A percentile compares a stretch with the other conserved stretches of the same genome.
phyloP scores from a whole-genome alignment of 2,113 vertebrate species.

The Podarcis raffonei region DNA sequence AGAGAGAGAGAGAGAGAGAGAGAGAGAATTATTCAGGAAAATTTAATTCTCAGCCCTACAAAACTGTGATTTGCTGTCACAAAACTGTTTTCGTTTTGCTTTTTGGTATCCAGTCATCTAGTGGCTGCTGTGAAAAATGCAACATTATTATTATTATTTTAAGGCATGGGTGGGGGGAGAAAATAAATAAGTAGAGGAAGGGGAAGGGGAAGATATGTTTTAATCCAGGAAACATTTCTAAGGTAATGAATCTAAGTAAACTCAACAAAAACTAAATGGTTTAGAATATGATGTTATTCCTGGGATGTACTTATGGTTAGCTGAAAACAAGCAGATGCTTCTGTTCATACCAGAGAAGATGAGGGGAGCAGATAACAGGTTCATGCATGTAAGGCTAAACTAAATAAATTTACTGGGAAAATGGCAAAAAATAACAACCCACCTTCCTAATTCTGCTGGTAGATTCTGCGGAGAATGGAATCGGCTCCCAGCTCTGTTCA shows the following conservation, averaged over 20 bases:
- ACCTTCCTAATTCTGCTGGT: not conserved
- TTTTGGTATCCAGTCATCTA: constrained; percentile 51
- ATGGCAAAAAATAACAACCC: not conserved
- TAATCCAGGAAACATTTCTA: not conserved
- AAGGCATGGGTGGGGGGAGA: not conserved
- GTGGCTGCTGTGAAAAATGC: constrained; percentile 56
- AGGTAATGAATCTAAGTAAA: constrained; percentile 15
- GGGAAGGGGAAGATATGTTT: constrained; percentile 4
- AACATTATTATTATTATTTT: constrained; percentile 3
- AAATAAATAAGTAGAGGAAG: not conserved
- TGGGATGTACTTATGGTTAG: not conserved
- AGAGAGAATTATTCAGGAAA: not conserved
- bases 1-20: too few relatives aligned
- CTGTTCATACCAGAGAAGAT: not conserved
- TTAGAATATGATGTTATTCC: not conserved
- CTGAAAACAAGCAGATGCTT: not conserved
- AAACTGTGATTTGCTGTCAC: not conserved
- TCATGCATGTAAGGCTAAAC: not conserved
- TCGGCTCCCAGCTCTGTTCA: not conserved
- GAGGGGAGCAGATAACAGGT: not conserved
- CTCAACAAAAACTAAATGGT: not conserved
- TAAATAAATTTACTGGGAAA: not conserved
- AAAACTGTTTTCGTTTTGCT: not conserved
- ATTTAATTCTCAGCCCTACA: constrained; percentile 34
- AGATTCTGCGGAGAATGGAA: not conserved